Evolutionary conservation across 2,113 vertebrate species (phyloP).

Genomic region (Gallinago media): DNA sequence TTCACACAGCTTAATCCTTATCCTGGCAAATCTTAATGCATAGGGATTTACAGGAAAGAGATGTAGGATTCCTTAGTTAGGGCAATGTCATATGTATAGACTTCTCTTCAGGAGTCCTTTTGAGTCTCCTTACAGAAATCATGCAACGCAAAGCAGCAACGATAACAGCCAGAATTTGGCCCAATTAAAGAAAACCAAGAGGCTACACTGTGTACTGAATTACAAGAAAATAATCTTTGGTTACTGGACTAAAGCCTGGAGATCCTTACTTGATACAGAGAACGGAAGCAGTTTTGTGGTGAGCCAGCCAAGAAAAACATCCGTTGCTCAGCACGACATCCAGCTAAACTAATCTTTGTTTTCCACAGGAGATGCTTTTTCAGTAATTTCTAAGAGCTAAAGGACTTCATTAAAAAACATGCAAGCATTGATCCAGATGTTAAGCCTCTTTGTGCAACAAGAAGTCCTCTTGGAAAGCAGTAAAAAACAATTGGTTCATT

Average conservation of each 20-base stretch:
- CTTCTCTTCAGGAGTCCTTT: neutral
- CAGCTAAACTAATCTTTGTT: conserved; percentile 45
- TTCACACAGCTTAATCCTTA: neutral
- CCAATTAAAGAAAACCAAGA: neutral
- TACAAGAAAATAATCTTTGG: neutral
- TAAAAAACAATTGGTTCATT: conserved; percentile 27
- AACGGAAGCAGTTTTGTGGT: neutral
- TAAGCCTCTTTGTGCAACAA: conserved; percentile 5
- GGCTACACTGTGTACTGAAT: neutral
- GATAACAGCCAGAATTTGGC: neutral
- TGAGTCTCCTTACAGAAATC: neutral
- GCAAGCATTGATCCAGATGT: conserved; percentile 58
- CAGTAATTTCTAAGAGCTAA: conserved; percentile 44
- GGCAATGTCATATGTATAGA: rapidly evolving
- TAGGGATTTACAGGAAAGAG: neutral
- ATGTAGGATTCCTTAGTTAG: neutral
- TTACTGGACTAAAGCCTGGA: conserved; percentile 26
- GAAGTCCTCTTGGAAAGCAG: neutral
- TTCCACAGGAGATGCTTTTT: conserved; percentile 44
- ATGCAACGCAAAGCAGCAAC: neutral
- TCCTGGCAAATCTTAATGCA: neutral
- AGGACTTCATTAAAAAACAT: conserved; percentile 48
- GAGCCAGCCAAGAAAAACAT: conserved; percentile 49
- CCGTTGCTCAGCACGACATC: conserved; percentile 8
- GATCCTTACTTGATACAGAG: neutral